Percentiles rank a stretch among this genome's conserved stretches.
Conservation (phyloP, 2,113 vertebrate species). For the Neodon shergylaensis region DNA sequence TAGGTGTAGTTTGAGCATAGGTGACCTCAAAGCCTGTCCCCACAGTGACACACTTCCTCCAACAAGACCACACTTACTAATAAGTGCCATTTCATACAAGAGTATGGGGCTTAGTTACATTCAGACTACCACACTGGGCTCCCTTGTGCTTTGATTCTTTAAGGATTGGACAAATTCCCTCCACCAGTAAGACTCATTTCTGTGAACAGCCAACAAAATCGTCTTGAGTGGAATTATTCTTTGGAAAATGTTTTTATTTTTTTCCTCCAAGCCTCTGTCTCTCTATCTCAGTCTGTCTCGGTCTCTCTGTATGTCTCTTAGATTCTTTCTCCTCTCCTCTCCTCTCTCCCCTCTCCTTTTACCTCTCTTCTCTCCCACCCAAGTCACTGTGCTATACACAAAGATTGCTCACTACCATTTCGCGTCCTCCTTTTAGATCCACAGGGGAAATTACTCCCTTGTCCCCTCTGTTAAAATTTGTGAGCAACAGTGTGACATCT, state of each 20-base stretch:
- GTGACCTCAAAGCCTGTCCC: background rate
- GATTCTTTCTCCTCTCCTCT: background rate
- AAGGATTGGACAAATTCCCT: background rate
- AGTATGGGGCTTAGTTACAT: background rate
- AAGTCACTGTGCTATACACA: background rate
- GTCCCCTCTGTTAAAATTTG: background rate
- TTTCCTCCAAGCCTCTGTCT: background rate
- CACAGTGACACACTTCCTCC: background rate
- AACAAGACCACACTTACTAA: background rate
- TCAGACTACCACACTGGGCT: background rate
- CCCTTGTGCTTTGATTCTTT: background rate
- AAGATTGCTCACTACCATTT: background rate
- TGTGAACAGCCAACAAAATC: background rate
- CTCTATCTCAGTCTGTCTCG: background rate
- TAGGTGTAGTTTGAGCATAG: background rate
- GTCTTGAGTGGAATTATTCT: background rate
- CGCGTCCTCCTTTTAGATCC: background rate
- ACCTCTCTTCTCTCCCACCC: background rate
- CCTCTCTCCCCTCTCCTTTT: background rate
- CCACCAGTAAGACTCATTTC: background rate
- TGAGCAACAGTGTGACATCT: constrained; percentile 13
- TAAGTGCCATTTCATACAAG: background rate
- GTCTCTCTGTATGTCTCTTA: background rate
- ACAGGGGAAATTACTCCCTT: background rate
- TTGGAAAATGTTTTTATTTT: background rate